Base-by-base conservation (phyloP, 2,888 invertebrate genomes). In the Oxyscelio sp. region DNA sequence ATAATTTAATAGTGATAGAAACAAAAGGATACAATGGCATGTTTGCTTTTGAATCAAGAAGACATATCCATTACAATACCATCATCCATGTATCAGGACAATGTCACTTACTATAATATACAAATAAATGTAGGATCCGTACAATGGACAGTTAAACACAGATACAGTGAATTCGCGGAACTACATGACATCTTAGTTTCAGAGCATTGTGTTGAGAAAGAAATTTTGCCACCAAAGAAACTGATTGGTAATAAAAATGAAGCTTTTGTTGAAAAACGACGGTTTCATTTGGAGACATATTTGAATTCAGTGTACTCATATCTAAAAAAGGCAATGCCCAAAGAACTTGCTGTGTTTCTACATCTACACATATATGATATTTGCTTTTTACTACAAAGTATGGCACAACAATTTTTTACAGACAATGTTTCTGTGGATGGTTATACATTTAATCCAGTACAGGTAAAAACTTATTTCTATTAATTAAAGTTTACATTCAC, bases 141-240 rank as follows among this genome's bases (percentile, higher is more conserved):
- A 79, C 95, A 96, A 81, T 99, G 99, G 99, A 96, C 95, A 86
- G 97, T 99, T 8, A 96, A 96, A 89, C 97, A 97, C 94, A 96
- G 99, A 87, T 92, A 87, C 84, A 85, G 83, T 31, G 79, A 99
- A 90, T 99, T 99, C 94, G 96, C 96, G 86, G 97, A 98, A 73
- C 95, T 99, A 13, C 98, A 99, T 93, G 97, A 97, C 66, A 96
- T 96, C 91, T 95, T 99, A n/a, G 97, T 97, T 0, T 93, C 95
- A 2, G 97, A 97, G 89, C 97, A 97, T 94, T 97, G 97, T 63
- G 96, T 98, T 3, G 96, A 97, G 6, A 98, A 97, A 92, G 98
- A 97, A 90, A 95, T 98, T 79, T 94, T 99, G 15, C 99, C 99
- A 11, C 98, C 98, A 0, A 99, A 99, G 94, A 99, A 98, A 95